Percentiles rank a stretch among this genome's conserved stretches.
Conservation (phyloP, 2,797 vertebrate genomes). For the Microtus californicus region DNA sequence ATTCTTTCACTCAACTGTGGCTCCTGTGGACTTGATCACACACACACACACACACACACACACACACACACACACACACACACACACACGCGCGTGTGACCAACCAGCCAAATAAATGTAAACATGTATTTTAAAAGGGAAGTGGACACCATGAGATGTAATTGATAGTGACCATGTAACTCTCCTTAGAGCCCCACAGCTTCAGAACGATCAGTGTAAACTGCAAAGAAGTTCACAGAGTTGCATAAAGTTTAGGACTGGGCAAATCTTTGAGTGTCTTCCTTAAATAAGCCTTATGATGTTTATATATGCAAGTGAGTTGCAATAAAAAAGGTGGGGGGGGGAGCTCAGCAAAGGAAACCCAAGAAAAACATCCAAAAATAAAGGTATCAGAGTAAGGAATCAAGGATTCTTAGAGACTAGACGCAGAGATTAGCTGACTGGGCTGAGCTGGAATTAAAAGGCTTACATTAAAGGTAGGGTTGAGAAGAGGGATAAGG, state of each 20-base stretch:
- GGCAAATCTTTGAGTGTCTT: background rate
- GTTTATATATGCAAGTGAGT: background rate
- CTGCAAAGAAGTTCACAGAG: background rate
- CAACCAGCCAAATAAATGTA: background rate
- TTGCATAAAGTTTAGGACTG: background rate
- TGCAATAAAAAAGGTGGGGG: background rate
- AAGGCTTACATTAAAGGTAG: background rate
- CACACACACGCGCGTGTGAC: background rate
- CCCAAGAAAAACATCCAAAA: background rate
- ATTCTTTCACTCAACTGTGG: too few species aligned
- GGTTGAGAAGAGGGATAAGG: background rate
- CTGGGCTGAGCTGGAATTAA: background rate
- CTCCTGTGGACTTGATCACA: background rate
- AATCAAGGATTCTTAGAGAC: background rate
- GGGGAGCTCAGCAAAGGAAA: background rate
- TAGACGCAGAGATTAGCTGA: background rate
- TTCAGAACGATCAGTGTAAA: background rate
- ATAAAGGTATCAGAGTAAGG: conserved; percentile 36
- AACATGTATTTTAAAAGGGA: background rate
- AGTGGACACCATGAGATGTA: too few species aligned
- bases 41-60: background rate
- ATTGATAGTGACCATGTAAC: background rate
- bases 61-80: background rate
- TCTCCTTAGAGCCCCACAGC: background rate
- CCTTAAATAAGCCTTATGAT: background rate